These are phyloP conservation scores for Phylloscopus whistleri DNA, from an alignment of 2,113 vertebrate species.

Conservation along the genomic window DNA sequence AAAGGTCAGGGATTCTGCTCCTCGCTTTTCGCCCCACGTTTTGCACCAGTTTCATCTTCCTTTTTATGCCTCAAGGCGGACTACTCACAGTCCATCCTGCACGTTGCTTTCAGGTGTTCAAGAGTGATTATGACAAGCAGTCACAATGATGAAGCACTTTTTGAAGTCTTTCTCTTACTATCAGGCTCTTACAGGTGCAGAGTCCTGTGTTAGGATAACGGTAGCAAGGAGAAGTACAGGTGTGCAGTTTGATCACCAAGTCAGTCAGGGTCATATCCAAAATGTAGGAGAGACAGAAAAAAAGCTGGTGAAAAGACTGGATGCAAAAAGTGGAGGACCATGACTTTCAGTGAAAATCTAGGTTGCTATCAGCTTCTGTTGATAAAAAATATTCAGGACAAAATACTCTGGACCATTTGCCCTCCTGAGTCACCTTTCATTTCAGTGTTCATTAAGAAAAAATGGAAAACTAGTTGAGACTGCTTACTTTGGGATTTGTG, in stretches of 20 bases:
- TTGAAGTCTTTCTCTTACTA: too few species aligned
- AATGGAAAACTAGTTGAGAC: not conserved
- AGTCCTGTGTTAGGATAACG: not conserved
- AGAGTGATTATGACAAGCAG: not conserved
- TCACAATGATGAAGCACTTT: not conserved
- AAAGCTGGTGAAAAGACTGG: not conserved
- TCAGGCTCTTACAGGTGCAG: too few species aligned
- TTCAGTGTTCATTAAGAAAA: not conserved
- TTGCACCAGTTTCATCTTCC: not conserved
- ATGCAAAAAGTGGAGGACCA: not conserved
- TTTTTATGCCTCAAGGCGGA: too few species aligned
- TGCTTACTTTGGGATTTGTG: not conserved
- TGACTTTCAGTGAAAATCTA: not conserved
- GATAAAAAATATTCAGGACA: not conserved
- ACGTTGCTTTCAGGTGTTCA: accelerated
- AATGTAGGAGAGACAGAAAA: not conserved
- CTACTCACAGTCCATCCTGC: not conserved
- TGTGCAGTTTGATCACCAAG: not conserved
- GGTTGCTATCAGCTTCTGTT: not conserved
- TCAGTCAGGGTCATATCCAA: not conserved
- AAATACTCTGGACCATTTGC: not conserved
- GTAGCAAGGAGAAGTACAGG: not conserved
- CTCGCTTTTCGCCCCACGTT: not conserved
- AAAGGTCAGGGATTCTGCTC: not conserved
- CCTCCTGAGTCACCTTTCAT: not conserved